phyloP scores from a whole-genome alignment of 2,113 vertebrate genomes.

The Picathartes gymnocephalus region DNA sequence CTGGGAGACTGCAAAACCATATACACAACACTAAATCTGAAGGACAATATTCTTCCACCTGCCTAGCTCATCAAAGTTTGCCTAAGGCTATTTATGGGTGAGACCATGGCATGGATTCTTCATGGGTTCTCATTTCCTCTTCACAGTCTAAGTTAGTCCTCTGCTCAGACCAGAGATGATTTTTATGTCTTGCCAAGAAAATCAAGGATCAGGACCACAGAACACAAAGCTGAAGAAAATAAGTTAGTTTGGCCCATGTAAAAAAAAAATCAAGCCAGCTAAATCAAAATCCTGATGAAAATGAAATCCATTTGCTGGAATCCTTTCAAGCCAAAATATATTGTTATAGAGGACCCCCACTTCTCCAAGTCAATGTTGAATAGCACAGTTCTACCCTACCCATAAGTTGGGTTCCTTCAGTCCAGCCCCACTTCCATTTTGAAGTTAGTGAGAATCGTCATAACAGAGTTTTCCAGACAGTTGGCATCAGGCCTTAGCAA shows the following conservation, averaged over 20 bases:
- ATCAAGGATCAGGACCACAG: not conserved
- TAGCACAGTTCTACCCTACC: not conserved
- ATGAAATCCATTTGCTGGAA: not conserved
- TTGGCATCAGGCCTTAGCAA: not conserved
- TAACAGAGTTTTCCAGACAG: not conserved
- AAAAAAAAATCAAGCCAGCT: not conserved
- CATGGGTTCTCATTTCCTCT: not conserved
- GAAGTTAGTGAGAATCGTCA: not conserved
- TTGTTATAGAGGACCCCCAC: not conserved
- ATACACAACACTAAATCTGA: not conserved
- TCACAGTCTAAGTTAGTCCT: not conserved
- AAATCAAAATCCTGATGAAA: not conserved
- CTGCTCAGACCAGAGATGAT: not conserved
- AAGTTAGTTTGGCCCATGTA: rapidly evolving
- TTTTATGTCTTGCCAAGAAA: not conserved
- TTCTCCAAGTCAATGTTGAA: rapidly evolving
- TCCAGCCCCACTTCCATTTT: not conserved
- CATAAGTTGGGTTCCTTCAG: not conserved
- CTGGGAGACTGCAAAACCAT: not conserved
- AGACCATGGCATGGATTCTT: not conserved
- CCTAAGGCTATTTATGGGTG: not conserved
- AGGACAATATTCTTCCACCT: not conserved
- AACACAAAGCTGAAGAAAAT: not conserved
- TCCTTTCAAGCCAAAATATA: not conserved
- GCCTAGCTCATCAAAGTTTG: not conserved